A percentile compares a stretch with the other conserved stretches of the same genome.
These are phyloP conservation scores for Caenorhabditis imperialis DNA, from an alignment of 2,888 invertebrate species.

Conservation along the genomic window DNA sequence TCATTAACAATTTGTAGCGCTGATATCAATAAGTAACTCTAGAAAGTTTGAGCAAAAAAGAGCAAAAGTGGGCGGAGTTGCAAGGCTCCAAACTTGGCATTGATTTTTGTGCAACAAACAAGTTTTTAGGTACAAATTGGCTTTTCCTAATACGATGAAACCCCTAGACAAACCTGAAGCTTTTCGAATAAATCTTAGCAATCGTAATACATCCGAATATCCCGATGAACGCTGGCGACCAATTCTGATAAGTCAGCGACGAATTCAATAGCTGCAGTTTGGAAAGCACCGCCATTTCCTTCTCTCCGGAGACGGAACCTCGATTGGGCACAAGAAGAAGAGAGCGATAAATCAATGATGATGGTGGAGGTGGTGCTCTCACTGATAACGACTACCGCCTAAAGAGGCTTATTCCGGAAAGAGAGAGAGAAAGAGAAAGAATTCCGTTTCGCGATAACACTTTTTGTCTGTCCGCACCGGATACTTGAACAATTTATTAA, in stretches of 20 bases:
- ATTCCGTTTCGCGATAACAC: slow-evolving; percentile 44
- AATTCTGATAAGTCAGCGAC: slow-evolving; percentile 52
- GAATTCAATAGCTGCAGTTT: slow-evolving; percentile 56
- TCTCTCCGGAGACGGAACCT: too few relatives aligned
- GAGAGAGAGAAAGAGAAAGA: neutral
- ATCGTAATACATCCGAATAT: slow-evolving; percentile 53
- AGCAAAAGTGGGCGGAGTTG: too few relatives aligned
- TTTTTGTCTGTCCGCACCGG: slow-evolving; percentile 34
- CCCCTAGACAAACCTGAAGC: slow-evolving; percentile 15
- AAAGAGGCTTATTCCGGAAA: slow-evolving; percentile 52
- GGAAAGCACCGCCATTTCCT: slow-evolving; percentile 54
- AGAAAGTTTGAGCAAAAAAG: too few relatives aligned
- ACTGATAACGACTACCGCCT: slow-evolving; percentile 48
- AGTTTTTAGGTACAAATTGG: too few relatives aligned
- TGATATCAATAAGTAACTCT: too few relatives aligned
- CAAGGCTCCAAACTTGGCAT: neutral
- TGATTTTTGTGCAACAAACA: neutral
- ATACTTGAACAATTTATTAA: slow-evolving; percentile 5
- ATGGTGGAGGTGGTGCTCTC: too few relatives aligned
- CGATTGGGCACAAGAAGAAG: too few relatives aligned
- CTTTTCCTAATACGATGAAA: neutral
- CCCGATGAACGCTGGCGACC: slow-evolving; percentile 61
- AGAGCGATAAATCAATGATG: slow-evolving; percentile 46
- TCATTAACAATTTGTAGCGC: too few relatives aligned
- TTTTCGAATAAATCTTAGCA: slow-evolving; percentile 40